These are phyloP conservation scores for Myotis myotis DNA, from an alignment of 2,797 vertebrate genomes.

Conservation along the genomic window DNA sequence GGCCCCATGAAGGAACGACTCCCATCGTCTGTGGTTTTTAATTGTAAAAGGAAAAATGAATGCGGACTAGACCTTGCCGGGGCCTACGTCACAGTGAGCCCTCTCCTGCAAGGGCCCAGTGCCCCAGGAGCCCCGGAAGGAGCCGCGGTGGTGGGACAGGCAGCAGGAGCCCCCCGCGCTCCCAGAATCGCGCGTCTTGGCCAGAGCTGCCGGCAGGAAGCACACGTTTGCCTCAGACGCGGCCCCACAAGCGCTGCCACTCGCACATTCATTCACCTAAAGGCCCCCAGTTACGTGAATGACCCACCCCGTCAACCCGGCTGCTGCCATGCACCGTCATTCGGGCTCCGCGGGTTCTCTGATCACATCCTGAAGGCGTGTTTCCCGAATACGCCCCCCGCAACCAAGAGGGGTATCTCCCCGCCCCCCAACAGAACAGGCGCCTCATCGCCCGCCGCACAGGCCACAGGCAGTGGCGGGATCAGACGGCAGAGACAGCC, in stretches of 20 bases:
- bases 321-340: slow-evolving; percentile 76
- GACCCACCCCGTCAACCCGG: slow-evolving; percentile 72
- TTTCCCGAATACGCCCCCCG: slow-evolving; percentile 72
- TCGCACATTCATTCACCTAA: slow-evolving; percentile 38
- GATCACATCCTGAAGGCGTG: slow-evolving; percentile 76
- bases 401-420: slow-evolving; percentile 1
- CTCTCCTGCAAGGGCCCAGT: background rate
- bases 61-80: background rate
- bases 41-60: background rate
- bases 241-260: background rate
- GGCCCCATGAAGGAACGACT: background rate
- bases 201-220: slow-evolving; percentile 12
- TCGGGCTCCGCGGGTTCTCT: slow-evolving; percentile 75
- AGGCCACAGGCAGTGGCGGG: too few species aligned
- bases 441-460: background rate
- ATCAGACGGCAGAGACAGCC: too few species aligned
- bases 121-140: background rate
- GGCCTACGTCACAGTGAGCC: background rate
- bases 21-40: background rate
- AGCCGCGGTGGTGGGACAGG: too few species aligned
- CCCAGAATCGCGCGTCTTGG: background rate
- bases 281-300: slow-evolving; percentile 74
- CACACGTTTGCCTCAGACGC: background rate
- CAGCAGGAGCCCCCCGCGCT: background rate
- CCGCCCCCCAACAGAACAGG: too few species aligned